phyloP scores from a whole-genome alignment of 2,888 invertebrate species.

The Entomobrya multifasciata region DNA sequence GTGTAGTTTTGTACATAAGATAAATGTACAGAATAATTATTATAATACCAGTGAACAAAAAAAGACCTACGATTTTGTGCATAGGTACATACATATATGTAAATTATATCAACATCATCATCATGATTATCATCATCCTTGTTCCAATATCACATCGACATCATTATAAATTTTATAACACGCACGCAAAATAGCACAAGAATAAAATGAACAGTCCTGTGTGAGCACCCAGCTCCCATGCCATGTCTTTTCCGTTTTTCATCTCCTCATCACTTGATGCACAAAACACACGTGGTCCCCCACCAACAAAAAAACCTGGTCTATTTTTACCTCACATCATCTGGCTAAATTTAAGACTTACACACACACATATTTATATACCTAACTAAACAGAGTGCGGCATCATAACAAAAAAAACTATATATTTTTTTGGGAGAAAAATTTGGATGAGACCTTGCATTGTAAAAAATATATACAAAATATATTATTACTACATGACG shows the following conservation, averaged over 20 bases:
- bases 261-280: slow-evolving; percentile 15
- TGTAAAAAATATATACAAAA: too few species aligned
- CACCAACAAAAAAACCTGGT: slow-evolving; percentile 32
- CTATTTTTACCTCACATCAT: slow-evolving; percentile 46
- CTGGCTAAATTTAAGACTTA: slow-evolving; percentile 9
- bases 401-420: too few species aligned
- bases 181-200: neutral
- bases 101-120: neutral
- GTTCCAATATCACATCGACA: slow-evolving; percentile 1
- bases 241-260: slow-evolving; percentile 2
- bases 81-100: too few species aligned
- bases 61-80: too few species aligned
- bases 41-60: neutral
- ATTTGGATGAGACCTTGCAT: slow-evolving; percentile 22
- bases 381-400: slow-evolving; percentile 4
- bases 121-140: slow-evolving; percentile 3
- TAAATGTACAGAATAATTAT: too few species aligned
- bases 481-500: too few species aligned
- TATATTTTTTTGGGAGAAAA: neutral
- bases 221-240: too few species aligned
- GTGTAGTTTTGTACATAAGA: neutral
- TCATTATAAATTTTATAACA: slow-evolving; percentile 29
- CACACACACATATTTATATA: neutral
- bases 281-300: slow-evolving; percentile 41
- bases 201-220: too few species aligned